phyloP scores from a whole-genome alignment of 2,888 invertebrate species.

The Blomia tropicalis region DNA sequence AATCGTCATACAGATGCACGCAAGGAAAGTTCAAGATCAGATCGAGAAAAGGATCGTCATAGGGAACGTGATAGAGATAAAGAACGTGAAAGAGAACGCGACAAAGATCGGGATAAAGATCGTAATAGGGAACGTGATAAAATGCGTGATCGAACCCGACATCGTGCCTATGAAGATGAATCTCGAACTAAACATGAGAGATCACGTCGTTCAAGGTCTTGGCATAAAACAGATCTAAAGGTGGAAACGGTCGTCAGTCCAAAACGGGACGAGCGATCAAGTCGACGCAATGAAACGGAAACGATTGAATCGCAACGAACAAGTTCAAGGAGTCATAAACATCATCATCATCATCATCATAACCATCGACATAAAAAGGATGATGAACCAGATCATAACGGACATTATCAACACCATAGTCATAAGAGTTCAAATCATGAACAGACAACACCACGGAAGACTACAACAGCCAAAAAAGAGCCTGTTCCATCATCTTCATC shows the following conservation, averaged over 20 bases:
- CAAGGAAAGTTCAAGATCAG: slow-evolving; percentile 12
- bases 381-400: background rate
- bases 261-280: background rate
- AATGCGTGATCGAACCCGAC: background rate
- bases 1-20: too few relatives aligned
- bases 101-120: slow-evolving; percentile 24
- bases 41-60: background rate
- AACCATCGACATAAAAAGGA: background rate
- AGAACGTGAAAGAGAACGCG: too few relatives aligned
- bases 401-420: background rate
- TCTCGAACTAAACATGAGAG: background rate
- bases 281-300: background rate
- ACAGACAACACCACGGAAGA: background rate
- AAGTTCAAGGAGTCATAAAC: background rate
- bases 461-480: background rate
- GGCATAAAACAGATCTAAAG: background rate
- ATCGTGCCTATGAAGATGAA: background rate
- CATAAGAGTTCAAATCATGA: background rate
- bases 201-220: background rate
- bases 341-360: slow-evolving; percentile 6
- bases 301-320: background rate
- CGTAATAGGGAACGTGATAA: slow-evolving; percentile 10
- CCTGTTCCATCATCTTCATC: background rate
- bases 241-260: background rate
- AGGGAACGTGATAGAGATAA: background rate